Evolutionary conservation across 2,888 invertebrate species (phyloP).

Genomic region (Xylocampa areola): DNA sequence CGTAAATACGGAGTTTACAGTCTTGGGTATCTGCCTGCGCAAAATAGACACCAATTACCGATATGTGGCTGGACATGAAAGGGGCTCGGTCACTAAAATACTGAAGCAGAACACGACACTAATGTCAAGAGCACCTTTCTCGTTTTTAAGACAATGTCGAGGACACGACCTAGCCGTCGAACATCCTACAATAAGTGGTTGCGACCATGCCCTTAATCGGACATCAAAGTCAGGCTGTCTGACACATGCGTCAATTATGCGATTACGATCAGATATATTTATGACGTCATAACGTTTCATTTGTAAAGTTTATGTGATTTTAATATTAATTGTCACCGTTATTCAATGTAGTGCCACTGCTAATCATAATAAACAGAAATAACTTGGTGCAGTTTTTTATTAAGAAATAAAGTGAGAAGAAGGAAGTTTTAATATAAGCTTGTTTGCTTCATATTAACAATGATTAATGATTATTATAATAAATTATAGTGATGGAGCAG

Average conservation of each 20-base stretch:
- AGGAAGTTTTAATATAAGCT: too few relatives aligned
- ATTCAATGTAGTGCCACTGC: too few relatives aligned
- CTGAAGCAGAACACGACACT: conserved; percentile 33
- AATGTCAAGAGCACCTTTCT: conserved; percentile 42
- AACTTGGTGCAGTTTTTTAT: too few relatives aligned
- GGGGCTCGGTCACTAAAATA: conserved; percentile 41
- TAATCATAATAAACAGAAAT: too few relatives aligned
- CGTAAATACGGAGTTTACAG: not conserved
- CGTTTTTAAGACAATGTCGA: conserved; percentile 26
- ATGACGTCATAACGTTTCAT: not conserved
- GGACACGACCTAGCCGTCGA: conserved; percentile 23
- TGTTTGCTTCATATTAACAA: too few relatives aligned
- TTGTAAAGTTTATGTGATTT: too few relatives aligned
- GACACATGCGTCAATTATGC: not conserved
- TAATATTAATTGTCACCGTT: too few relatives aligned
- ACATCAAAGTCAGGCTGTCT: conserved; percentile 13
- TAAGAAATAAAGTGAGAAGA: too few relatives aligned
- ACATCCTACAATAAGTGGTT: conserved; percentile 16
- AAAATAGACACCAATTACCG: conserved; percentile 14
- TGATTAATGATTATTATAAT: too few relatives aligned
- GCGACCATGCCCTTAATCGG: conserved; percentile 16
- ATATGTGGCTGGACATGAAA: conserved; percentile 13
- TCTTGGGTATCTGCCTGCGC: conserved; percentile 27
- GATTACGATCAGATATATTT: not conserved
- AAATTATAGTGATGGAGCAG: too few relatives aligned